phyloP scores from a whole-genome alignment of 2,888 invertebrate genomes.

The Leucophora obtusa region DNA sequence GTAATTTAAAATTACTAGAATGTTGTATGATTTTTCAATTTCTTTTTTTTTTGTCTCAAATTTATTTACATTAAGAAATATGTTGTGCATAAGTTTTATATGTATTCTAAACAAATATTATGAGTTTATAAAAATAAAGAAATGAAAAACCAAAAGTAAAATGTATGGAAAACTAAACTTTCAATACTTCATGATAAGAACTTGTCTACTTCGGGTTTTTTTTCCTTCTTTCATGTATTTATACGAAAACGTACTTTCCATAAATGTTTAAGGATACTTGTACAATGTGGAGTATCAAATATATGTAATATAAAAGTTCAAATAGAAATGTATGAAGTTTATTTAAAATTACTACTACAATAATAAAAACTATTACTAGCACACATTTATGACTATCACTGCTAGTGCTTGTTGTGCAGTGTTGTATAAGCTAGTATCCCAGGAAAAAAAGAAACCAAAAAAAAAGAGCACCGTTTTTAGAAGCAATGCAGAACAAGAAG shows the following conservation, averaged over 20 bases:
- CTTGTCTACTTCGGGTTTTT: slow-evolving; percentile 9
- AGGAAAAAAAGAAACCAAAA: no score
- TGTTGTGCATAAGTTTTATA: slow-evolving; percentile 30
- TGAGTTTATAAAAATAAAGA: background rate
- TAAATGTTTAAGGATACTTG: slow-evolving; percentile 42
- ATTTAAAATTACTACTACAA: slow-evolving; percentile 3
- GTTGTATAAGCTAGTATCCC: no score
- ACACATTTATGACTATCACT: background rate
- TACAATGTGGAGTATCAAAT: slow-evolving; percentile 31
- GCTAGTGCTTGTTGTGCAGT: background rate
- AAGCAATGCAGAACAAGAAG: no score
- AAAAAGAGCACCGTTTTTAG: no score
- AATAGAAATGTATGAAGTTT: slow-evolving; percentile 7
- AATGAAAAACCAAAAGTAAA: background rate
- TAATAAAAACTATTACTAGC: background rate
- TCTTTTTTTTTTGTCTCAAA: background rate
- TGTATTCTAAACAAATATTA: slow-evolving; percentile 22
- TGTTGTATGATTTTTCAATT: background rate
- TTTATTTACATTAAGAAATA: slow-evolving; percentile 24
- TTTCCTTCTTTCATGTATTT: background rate
- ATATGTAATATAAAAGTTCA: slow-evolving; percentile 6
- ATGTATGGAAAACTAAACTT: slow-evolving; percentile 24
- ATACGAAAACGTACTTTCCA: slow-evolving; percentile 15
- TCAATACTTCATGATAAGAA: slow-evolving; percentile 42
- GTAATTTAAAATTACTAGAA: background rate